Evolutionary conservation across 2,113 vertebrate species (phyloP), one percentile per base, ranked within the genome.

Genomic region (Jacana jacana): DNA sequence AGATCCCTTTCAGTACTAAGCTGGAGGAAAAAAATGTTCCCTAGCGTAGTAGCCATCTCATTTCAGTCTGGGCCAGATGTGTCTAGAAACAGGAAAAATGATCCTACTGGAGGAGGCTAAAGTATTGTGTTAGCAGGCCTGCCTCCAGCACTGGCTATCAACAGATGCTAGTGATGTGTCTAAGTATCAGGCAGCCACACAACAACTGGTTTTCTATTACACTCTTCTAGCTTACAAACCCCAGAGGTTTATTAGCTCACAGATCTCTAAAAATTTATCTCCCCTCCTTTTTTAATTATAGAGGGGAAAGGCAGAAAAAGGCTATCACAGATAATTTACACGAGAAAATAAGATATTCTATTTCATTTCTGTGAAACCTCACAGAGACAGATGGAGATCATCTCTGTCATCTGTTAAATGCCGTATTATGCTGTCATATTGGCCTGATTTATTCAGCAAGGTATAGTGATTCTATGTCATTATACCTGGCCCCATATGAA

Each of bases 191-290:
- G 23, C 40, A 81, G 42, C 54, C 55, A 63, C 9, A n/a, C 6
- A 18, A 11, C 0, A 0, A 71, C 2, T 64, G 28, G 11, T 69
- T 73, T 57, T 33, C 60, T 44, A 1, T 52, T 35, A 33, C 5
- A 48, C 8, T 73, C 18, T 49, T 73, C 18, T 11, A 70, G 17
- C 31, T 37, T 73, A 49, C 76, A 65, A 52, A 48, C 91, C 22
- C 20, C 40, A 80, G 33, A 57, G 25, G 24, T 39, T 88, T 80
- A 60, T 52, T 40, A 83, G 12, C 44, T 57, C 37, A 48, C 10
- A 55, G 27, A 28, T 54, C 11, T 78, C 60, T 33, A 27, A 72
- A 92, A 48, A 40, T 3, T 23, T 82, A 4, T 63, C 13, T 33
- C 39, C 11, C 5, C 11, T 61, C 6, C 8, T 65, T 83, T 73